Base-by-base conservation (phyloP, 2,113 vertebrate genomes). In the Paraplagusia blochii region DNA sequence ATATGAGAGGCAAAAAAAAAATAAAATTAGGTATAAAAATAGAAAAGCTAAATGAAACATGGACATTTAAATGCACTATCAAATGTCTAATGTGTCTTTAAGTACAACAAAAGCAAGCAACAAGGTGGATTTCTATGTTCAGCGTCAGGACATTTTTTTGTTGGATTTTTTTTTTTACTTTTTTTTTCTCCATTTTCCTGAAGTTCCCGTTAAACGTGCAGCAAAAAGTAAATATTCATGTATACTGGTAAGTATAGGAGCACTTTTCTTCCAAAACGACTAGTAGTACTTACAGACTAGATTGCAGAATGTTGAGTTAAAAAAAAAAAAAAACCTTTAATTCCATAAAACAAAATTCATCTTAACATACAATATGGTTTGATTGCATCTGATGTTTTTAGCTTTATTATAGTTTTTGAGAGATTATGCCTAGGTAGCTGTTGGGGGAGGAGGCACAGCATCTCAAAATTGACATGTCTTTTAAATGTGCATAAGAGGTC, bases 181-280 rank as follows among this genome's bases (percentile, higher is more conserved):
- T 85, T 83, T 86, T 81, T 80, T 82, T 81, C 56, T 83, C 84
- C 82, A 84, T 81, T 80, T 82, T 81, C 59, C 76, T 90, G 89
- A 90, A 88, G 91, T 93, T 93, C 85, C 86, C 90, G 92, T 92
- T 94, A 95, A 95, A 93, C 94, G 93, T 98, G 96, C 96, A 98
- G 93, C 94, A 95, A 94, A 98, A 97, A 93, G 88, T 93, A 91
- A 89, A 90, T 92, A 93, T 94, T 91, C 90, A 92, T 93, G 93
- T 95, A 92, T 96, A 95, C 91, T 93, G 91, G 90, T 94, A 95
- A 95, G 93, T 92, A 93, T 93, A 95, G 93, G 94, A 95, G 92
- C 90, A 92, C 93, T 95, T 84, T 92, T 93, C 93, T 88, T 87
- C 94, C 83, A 14, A 29, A 91, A 94, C 92, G 66, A 92, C 90